These are phyloP conservation scores for Heliothis subflexa DNA, from an alignment of 1,140 invertebrate species.

Conservation along the genomic window DNA sequence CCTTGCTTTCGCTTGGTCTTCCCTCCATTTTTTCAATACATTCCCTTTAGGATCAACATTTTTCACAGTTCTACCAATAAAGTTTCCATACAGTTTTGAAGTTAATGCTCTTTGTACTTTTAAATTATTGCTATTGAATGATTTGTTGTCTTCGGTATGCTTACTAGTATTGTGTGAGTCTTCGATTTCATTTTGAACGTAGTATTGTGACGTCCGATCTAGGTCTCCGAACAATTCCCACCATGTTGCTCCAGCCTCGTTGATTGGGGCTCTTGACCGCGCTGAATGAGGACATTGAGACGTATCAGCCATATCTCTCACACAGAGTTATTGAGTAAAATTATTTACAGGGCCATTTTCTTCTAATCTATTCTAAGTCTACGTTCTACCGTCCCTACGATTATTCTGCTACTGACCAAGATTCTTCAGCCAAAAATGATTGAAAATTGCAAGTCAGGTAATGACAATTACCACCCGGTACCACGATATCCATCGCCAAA, in stretches of 20 bases:
- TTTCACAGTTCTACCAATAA: conserved; percentile 46
- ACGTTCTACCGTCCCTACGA: conserved; percentile 2
- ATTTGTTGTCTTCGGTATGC: conserved; percentile 50
- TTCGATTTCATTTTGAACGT: conserved; percentile 8
- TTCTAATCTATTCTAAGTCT: background rate
- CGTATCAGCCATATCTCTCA: conserved; percentile 57
- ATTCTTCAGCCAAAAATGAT: background rate
- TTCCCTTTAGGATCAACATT: conserved; percentile 50
- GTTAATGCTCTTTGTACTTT: conserved; percentile 46
- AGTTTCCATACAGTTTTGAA: conserved; percentile 47
- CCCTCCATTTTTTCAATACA: conserved; percentile 77
- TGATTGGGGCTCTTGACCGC: conserved; percentile 73
- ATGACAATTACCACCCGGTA: conserved; percentile 18
- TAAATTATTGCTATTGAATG: conserved; percentile 49
- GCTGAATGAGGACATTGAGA: conserved; percentile 60
- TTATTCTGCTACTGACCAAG: conserved; percentile 6
- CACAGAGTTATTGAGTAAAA: background rate
- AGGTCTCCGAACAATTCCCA: conserved; percentile 64
- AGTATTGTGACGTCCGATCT: conserved; percentile 11
- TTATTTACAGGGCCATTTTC: background rate
- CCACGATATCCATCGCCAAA: conserved; percentile 1
- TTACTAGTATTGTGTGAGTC: conserved; percentile 25
- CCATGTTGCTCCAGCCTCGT: conserved; percentile 61
- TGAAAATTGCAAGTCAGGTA: conserved; percentile 59
- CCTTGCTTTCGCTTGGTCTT: conserved; percentile 70